Base-by-base conservation (phyloP, 2,888 invertebrate genomes). In the Esperia sulphurella region DNA sequence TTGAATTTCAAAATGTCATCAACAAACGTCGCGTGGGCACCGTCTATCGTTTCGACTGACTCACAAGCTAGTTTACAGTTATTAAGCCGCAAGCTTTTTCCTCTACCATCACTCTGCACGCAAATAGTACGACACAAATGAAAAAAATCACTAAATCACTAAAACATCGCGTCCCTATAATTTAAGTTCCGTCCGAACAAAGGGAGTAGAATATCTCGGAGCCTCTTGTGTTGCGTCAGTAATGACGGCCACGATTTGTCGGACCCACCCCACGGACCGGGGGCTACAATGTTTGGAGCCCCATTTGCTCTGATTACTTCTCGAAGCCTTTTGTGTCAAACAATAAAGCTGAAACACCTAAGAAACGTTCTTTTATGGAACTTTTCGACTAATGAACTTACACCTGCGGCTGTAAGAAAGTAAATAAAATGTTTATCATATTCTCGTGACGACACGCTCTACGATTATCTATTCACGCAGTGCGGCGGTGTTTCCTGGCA, bases 391-490 rank as follows among this genome's bases (percentile, higher is more conserved):
- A 58, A 57, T 54, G 49, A 51, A 50, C 39, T 44, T 41, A 53
- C 45, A 53, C 53, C 51, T 50, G 51, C 53, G 46, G 41, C 8
- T 7, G 7, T 39, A 46, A 52, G 56, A 52, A 44, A 49, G 54
- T 57, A 55, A 59, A 55, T 53, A 55, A 52, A 52, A 51, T 46
- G 46, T 64, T 66, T 65, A 56, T 55, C 54, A 59, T 58, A 60
- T 63, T 61, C 53, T 51, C 58, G 49, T 51, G 53, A 48, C 53
- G 55, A 55, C 63, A 66, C 62, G 65, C 52, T 65, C 49, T 51
- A 48, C 52, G 67, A 78, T 82, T 76, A 72, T 65, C 68, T 75
- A 83, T 82, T 76, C 79, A 70, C 49, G 61, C 55, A 57, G 63
- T 65, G 68, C 59, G 46, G 56, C 57, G 57, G 59, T 63, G 71